These are phyloP conservation scores for Jaculus jaculus DNA, from an alignment of 2,113 vertebrate genomes.

Conservation along the genomic window DNA sequence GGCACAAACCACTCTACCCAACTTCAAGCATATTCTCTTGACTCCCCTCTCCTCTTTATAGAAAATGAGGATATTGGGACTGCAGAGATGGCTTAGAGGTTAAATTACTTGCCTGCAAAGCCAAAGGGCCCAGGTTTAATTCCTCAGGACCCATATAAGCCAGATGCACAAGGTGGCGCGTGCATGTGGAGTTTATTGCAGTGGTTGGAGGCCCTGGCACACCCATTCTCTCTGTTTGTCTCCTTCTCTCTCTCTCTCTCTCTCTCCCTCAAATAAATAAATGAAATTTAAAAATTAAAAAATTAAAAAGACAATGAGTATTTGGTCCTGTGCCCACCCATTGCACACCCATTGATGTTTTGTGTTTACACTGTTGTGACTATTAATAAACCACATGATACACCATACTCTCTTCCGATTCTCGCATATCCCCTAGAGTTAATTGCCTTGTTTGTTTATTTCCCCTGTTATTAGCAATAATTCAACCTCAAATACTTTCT, in stretches of 20 bases:
- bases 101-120: too few species aligned
- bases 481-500: slow-evolving; percentile 34
- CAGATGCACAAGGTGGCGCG: too few species aligned
- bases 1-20: background rate
- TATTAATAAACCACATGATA: background rate
- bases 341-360: background rate
- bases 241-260: too few species aligned
- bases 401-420: background rate
- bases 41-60: background rate
- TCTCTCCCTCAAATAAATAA: too few species aligned
- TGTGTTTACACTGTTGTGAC: background rate
- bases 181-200: too few species aligned
- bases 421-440: background rate
- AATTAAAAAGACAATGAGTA: background rate
- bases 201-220: too few species aligned
- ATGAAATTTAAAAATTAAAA: too few species aligned
- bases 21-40: background rate
- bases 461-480: slow-evolving; percentile 39
- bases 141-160: too few species aligned
- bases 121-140: too few species aligned
- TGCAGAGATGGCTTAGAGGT: too few species aligned
- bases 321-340: background rate
- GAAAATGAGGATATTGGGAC: background rate
- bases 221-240: too few species aligned
- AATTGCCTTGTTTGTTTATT: slow-evolving; percentile 52